phyloP scores from a whole-genome alignment of 30 jellyfish, hydroid and myxozoan species.

The Clytia hemisphaerica region DNA sequence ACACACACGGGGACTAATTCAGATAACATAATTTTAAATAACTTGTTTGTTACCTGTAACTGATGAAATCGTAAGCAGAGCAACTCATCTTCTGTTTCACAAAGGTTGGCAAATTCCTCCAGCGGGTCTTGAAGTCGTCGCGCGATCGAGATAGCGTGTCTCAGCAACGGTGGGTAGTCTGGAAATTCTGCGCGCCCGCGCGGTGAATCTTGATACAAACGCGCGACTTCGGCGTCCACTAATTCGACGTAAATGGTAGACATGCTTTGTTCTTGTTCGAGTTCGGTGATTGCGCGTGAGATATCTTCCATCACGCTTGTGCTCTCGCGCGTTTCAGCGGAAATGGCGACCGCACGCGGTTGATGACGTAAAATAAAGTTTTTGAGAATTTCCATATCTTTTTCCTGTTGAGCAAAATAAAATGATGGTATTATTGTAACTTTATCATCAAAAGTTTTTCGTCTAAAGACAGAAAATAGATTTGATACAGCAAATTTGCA shows the following conservation, averaged over 20 bases:
- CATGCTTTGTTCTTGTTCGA: constrained; percentile 88
- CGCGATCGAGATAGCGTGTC: constrained; percentile 93
- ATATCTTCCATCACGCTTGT: constrained; percentile 73
- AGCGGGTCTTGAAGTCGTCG: constrained; percentile 94
- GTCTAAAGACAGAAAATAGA: too few species aligned
- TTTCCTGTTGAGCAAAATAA: constrained; percentile 43
- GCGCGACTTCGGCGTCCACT: constrained; percentile 87
- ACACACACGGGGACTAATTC: too few species aligned
- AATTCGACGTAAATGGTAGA: constrained; percentile 70
- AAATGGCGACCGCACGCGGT: constrained; percentile 87
- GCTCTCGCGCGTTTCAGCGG: constrained; percentile 88
- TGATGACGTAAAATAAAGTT: constrained; percentile 65
- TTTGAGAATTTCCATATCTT: constrained; percentile 67
- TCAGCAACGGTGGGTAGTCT: constrained; percentile 77
- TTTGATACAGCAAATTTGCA: too few species aligned
- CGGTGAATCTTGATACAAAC: constrained; percentile 79
- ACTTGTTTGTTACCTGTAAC: constrained; percentile 53
- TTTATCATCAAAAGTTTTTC: too few species aligned
- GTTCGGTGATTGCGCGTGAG: constrained; percentile 44
- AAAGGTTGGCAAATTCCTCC: constrained; percentile 78
- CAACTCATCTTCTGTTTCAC: constrained; percentile 87
- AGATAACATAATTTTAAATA: background rate
- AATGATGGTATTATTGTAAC: too few species aligned
- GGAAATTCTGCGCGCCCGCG: constrained; percentile 83
- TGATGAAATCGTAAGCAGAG: constrained; percentile 77